Percentiles rank a stretch among this genome's conserved stretches.
Evolutionary conservation across 1,140 invertebrate species (phyloP).

Genomic region (Sarcophaga bullata): DNA sequence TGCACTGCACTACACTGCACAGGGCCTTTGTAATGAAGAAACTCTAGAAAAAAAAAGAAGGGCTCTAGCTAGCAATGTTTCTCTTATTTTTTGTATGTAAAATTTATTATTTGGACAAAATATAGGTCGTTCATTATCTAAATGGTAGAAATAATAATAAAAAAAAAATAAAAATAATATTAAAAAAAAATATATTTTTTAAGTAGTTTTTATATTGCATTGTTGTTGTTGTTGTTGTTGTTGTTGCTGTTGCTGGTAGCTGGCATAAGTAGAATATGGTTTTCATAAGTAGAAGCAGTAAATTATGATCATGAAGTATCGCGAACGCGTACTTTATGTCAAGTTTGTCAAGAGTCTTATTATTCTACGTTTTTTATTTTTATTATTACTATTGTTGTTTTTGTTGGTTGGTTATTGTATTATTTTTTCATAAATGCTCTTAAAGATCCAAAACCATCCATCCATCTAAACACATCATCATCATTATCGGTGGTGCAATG

Average conservation of each 20-base stretch:
- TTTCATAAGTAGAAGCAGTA: neutral
- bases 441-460: neutral
- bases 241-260: neutral
- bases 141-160: constrained; percentile 28
- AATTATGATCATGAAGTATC: too few relatives aligned
- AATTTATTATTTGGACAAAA: constrained; percentile 10
- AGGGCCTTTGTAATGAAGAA: too few relatives aligned
- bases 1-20: neutral
- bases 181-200: neutral
- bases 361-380: neutral
- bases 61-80: neutral
- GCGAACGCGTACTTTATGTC: constrained; percentile 25
- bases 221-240: constrained; percentile 1
- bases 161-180: neutral
- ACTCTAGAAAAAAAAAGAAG: neutral
- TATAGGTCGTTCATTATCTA: constrained; percentile 38
- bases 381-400: neutral
- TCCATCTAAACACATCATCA: too few relatives aligned
- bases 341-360: constrained; percentile 34
- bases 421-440: neutral
- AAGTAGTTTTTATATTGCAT: neutral
- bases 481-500: constrained; percentile 24
- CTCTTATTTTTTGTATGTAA: constrained; percentile 27
- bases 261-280: neutral
- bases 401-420: neutral